Base-by-base conservation (phyloP, 2,888 invertebrate species). In the Pollenia amentaria region DNA sequence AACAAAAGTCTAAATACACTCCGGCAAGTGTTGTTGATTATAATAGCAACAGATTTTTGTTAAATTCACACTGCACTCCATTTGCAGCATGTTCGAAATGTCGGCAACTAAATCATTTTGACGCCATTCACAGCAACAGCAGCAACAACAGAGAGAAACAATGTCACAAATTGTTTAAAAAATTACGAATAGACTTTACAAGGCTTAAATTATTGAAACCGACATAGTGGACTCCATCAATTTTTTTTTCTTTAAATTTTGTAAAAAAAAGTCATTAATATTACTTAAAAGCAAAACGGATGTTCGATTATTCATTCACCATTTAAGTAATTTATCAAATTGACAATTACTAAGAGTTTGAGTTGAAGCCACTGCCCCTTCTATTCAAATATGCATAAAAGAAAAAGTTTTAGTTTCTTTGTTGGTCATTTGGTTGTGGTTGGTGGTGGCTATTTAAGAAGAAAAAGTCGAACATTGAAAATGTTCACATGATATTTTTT, bases 91-190 rank as follows among this genome's bases (percentile, higher is more conserved):
- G 42, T 46, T 16, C 1, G 40, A 73, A 48, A 10, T 12, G 29
- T 62, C 44, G 73, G 60, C 87, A 81, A 89, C 89, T 90, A 91
- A 91, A 90, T 91, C 91, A 92, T 91, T 90, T 91, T 90, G 90
- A 89, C 91, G 90, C 90, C 90, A 89, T 89, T 90, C 75, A 12
- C 53, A 57, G 21, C 57, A 57, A 67, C 42, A 57, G 12, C 38
- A 65, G 10, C 16, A 16, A n/a, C 42, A 60, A 10, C 8, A 42
- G 29, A 60, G 38, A 60, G 40, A 78, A 85, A 81, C 83, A 89
- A 51, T 88, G 90, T 90, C 90, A 90, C 88, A 89, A 89, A 90
- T 91, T 89, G 89, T 90, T 89, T 73, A 86, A 78, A 29, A 75
- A 73, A 55, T 42, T 14, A 69, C n/a, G 64, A 69, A 51, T 46